Evolutionary conservation across 1,140 invertebrate genomes (phyloP), one percentile per base, ranked within the genome.

Genomic region (Drosophila miranda): DNA sequence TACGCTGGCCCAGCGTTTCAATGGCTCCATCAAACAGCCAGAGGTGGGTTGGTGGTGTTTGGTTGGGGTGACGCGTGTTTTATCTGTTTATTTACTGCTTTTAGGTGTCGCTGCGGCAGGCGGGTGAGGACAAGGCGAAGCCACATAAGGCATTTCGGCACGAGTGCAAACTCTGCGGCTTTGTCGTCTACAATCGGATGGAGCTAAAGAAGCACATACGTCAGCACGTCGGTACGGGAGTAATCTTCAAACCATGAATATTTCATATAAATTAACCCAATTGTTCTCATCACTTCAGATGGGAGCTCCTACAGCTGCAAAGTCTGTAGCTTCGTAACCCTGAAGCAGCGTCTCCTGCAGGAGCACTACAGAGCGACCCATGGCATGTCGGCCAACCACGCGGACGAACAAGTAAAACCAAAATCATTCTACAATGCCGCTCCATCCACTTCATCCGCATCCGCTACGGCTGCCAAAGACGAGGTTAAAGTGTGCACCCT

Each of bases 181-280:
- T 48, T 0, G 49, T 78, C 11, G 34, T 87, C 0, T 43, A 68
- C 56, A 81, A 77, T 78, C 73, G 69, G 4, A n/a, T 82, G 50
- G 82, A 86, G 48, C 59, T 90, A 1, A 89, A 87, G 45, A 71
- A 87, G 34, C 89, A 90, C 28, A 71, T 90, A 28, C 77, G 83
- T 1, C 66, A 76, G 48, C 89, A 90, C 46, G 52, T 78, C 69
- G 84, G 89, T 90, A 79, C 44, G 46, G 41, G 1, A 23, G 26
- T 41, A n/a, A 28, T 9, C 30, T 41, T 4, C 23, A 43, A 30
- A 26, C 1, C 41, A 4, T 26, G 9, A 42, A 19, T 19, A 2
- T 1, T 44, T 8, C 3, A 26, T 26, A 4, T 26, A 26, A 26
- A 5, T 5, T 26, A 26, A 26, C 23, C 23, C 4, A 42, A n/a